These are phyloP conservation scores for Otus sunia DNA, from an alignment of 2,113 vertebrate genomes.

Conservation along the genomic window DNA sequence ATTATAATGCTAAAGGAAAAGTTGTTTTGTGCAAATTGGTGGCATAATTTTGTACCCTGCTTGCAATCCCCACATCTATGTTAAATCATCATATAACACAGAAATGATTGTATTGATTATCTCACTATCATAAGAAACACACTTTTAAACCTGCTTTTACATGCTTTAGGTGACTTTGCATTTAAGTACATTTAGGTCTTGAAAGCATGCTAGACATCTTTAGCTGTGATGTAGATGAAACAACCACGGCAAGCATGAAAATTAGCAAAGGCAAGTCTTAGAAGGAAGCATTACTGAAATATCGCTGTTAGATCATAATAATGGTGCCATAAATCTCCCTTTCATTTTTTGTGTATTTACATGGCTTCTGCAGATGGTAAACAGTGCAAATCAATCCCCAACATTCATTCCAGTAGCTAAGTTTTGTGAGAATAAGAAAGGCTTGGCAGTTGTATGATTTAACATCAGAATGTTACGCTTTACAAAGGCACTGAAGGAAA, in stretches of 20 bases:
- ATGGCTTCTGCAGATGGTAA: slow-evolving; percentile 10
- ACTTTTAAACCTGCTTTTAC: background rate
- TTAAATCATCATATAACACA: background rate
- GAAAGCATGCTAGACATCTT: slow-evolving; percentile 11
- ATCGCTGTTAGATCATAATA: background rate
- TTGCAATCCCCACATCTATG: background rate
- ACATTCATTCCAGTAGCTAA: background rate
- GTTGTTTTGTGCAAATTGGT: background rate
- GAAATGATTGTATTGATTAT: background rate
- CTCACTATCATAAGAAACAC: background rate
- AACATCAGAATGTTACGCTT: background rate
- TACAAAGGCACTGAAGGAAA: background rate
- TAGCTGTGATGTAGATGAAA: slow-evolving; percentile 38
- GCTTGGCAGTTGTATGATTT: background rate
- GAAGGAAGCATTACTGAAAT: slow-evolving; percentile 17
- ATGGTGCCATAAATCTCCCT: slow-evolving; percentile 13
- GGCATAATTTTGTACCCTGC: background rate
- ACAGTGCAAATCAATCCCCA: slow-evolving; percentile 1
- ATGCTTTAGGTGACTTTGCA: background rate
- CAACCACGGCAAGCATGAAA: slow-evolving; percentile 3
- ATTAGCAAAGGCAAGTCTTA: slow-evolving; percentile 41
- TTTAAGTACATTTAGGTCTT: background rate
- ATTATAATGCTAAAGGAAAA: slow-evolving; percentile 28
- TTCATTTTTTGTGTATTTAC: background rate
- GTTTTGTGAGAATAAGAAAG: slow-evolving; percentile 1